These are phyloP conservation scores for Octomys mimax DNA, from an alignment of 2,797 vertebrate species.

Conservation along the genomic window DNA sequence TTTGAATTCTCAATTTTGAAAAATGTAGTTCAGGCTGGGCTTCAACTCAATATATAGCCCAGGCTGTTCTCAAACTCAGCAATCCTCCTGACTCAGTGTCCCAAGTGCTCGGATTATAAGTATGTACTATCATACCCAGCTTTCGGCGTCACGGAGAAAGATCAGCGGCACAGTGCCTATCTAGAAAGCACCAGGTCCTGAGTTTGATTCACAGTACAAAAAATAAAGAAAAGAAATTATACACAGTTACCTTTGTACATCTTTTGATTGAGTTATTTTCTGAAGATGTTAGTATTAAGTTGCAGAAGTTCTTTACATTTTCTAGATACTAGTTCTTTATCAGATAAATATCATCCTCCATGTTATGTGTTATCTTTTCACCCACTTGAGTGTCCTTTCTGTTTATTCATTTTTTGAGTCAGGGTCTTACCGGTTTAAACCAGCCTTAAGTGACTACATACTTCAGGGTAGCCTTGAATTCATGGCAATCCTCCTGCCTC, in stretches of 20 bases:
- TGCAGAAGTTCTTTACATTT: slow-evolving; percentile 32
- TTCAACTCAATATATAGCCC: not conserved
- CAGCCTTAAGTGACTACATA: not conserved
- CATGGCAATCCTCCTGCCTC: not conserved
- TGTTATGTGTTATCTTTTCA: not conserved
- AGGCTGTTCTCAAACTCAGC: not conserved
- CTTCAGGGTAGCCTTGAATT: not conserved
- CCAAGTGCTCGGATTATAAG: not conserved
- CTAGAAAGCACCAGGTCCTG: too few species aligned
- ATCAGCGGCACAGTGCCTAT: too few species aligned
- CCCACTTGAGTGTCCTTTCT: slow-evolving; percentile 28
- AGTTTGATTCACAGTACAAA: too few species aligned
- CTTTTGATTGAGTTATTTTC: slow-evolving; percentile 31
- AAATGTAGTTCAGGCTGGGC: not conserved
- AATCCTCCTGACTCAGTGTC: not conserved
- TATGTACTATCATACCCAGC: not conserved
- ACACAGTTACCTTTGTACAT: not conserved
- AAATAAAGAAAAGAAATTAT: not conserved
- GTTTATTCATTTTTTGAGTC: not conserved
- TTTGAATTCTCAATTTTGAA: not conserved
- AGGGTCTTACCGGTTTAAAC: not conserved
- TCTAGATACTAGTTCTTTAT: not conserved
- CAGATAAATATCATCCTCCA: not conserved
- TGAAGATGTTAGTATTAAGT: not conserved
- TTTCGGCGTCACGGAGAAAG: not conserved